These are phyloP conservation scores for Erpobdella octoculata DNA, from an alignment of 2,888 invertebrate genomes.

Conservation along the genomic window DNA sequence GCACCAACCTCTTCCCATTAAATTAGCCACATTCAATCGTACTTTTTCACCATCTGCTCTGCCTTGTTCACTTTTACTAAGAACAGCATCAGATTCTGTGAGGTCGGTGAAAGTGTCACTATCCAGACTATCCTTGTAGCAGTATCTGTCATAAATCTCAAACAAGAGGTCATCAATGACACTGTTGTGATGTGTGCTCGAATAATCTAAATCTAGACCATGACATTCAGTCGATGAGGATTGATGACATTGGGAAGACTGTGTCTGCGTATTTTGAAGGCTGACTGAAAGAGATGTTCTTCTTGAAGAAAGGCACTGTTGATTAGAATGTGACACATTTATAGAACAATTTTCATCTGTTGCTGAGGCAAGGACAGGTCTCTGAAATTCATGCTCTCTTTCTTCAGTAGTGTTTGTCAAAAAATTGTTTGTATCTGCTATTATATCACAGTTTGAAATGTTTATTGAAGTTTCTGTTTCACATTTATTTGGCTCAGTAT, in stretches of 20 bases:
- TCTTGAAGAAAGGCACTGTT: constrained; percentile 3
- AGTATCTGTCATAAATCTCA: constrained; percentile 47
- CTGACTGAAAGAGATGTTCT: background rate
- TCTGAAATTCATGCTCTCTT: too few species aligned
- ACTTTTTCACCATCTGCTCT: constrained; percentile 37
- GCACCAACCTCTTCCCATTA: constrained; percentile 47
- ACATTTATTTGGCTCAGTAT: background rate
- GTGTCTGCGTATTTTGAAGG: background rate
- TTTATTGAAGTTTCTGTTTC: background rate
- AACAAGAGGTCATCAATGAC: constrained; percentile 49
- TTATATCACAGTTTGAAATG: background rate
- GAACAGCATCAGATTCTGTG: constrained; percentile 46
- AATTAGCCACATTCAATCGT: constrained; percentile 40
- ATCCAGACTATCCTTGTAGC: constrained; percentile 47
- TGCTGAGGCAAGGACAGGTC: background rate
- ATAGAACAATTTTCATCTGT: background rate
- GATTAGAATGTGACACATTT: too few species aligned
- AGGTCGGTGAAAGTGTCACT: constrained; percentile 51
- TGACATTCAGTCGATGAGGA: background rate
- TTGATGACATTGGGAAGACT: background rate
- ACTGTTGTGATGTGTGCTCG: constrained; percentile 11
- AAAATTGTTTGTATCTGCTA: background rate
- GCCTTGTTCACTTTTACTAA: constrained; percentile 32
- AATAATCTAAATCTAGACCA: background rate
- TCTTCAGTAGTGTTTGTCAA: too few species aligned